These are phyloP conservation scores for Stenodera caucasica DNA, from an alignment of 2,888 invertebrate species.

Conservation along the genomic window DNA sequence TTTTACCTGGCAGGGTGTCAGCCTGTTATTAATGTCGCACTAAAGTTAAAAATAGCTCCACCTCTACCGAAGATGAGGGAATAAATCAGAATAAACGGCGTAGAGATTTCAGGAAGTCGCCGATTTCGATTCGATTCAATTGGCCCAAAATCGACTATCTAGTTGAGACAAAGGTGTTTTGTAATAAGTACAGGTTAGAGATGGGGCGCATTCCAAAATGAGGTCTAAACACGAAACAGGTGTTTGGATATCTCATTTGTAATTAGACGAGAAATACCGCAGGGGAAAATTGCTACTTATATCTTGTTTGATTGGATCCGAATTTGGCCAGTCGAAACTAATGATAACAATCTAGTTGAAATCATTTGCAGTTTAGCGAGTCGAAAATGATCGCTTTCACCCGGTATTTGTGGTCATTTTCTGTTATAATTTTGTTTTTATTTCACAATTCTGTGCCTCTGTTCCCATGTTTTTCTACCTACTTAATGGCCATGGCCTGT, in stretches of 20 bases:
- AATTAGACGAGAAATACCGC: background rate
- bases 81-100: background rate
- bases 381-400: too few species aligned
- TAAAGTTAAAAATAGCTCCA: slow-evolving; percentile 10
- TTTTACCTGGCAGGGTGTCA: slow-evolving; percentile 15
- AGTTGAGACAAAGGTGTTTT: too few species aligned
- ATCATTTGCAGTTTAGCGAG: too few species aligned
- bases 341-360: background rate
- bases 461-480: background rate
- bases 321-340: background rate
- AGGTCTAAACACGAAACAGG: background rate
- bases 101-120: slow-evolving; percentile 7
- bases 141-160: too few species aligned
- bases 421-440: background rate
- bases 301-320: background rate
- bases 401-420: too few species aligned
- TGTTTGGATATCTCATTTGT: slow-evolving; percentile 1
- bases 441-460: background rate
- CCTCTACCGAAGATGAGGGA: background rate
- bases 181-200: too few species aligned
- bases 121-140: slow-evolving; percentile 7
- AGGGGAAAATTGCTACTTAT: too few species aligned
- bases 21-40: slow-evolving; percentile 11
- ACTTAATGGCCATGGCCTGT: background rate
- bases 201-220: background rate